Base-by-base conservation (phyloP, 2,113 vertebrate species). In the Cephalopholis sonnerati region DNA sequence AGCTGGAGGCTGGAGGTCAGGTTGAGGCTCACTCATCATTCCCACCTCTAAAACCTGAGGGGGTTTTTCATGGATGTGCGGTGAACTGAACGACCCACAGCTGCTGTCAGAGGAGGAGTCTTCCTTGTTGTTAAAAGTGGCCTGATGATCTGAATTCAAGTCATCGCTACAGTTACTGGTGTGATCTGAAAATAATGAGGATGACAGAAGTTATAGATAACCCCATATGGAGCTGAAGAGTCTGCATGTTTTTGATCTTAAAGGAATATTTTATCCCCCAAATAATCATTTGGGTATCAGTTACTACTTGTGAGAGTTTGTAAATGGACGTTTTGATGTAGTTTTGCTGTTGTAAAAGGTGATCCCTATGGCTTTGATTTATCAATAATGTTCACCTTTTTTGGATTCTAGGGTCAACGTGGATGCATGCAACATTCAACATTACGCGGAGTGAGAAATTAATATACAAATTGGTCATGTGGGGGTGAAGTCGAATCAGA, bases 101-200 rank as follows among this genome's bases (percentile, higher is more conserved):
- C 67, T 62, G 78, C 95, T 86, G 79, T 95, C 95, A 84, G 96
- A 94, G 84, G 95, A 94, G 18, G 96, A 73, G 53, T 97, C 96
- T 7, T 98, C 96, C 73, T 95, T 95, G 94, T 94, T 96, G 88
- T 95, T 95, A 75, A 96, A 95, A 25, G 94, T 95, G 10, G 95
- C 93, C 25, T 96, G 95, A 0, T 95, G 95, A 75, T 97, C 96
- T 0, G 96, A 94, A 44, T 95, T 95, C 59, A 96, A 91, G 79
- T 97, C 96, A 39, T 95, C 95, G 0, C 94, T 96, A 53, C 95
- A 96, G 0, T 95, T 96, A 82, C 95, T 96, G 61, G 93, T 87
- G 74, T 96, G 96, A 64, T 97, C 97, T 98, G 93, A 61, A 69
- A 50, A 65, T 8, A 57, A 80, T 18, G 1, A 9, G 5, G 29